These are phyloP conservation scores for Conopomorpha cramerella DNA, from an alignment of 1,140 invertebrate species.

Conservation along the genomic window DNA sequence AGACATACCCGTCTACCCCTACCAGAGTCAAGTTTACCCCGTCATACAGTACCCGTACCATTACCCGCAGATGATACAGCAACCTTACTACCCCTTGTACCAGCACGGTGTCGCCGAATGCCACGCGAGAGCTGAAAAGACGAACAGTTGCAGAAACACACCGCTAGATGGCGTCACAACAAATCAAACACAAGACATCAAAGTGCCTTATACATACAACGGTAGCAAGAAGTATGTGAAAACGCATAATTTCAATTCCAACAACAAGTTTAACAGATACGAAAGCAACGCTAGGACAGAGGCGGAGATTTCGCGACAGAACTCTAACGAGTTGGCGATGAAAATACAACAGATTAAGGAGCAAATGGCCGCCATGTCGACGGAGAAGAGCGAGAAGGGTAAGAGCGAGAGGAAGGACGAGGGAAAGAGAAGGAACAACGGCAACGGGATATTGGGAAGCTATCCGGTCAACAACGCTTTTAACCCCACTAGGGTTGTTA, in stretches of 20 bases:
- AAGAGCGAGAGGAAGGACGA: conserved; percentile 12
- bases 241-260: not conserved
- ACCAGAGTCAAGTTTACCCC: not conserved
- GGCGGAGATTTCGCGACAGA: conserved; percentile 4
- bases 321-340: conserved; percentile 22
- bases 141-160: conserved; percentile 15
- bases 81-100: too few relatives aligned
- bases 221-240: too few relatives aligned
- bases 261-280: too few relatives aligned
- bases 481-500: conserved; percentile 15
- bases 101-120: too few relatives aligned
- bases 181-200: conserved; percentile 10
- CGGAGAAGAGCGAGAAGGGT: conserved; percentile 9
- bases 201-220: conserved; percentile 6
- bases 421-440: conserved; percentile 17
- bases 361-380: conserved; percentile 23
- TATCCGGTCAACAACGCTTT: conserved; percentile 19
- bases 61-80: not conserved
- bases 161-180: conserved; percentile 8
- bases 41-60: not conserved
- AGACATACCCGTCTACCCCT: not conserved
- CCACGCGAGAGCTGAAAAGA: too few relatives aligned
- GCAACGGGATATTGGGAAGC: conserved; percentile 28
- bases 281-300: not conserved
- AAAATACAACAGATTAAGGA: conserved; percentile 23